Conservation (phyloP, 2,113 vertebrate species). For the Oxygymnocypris stewartii region DNA sequence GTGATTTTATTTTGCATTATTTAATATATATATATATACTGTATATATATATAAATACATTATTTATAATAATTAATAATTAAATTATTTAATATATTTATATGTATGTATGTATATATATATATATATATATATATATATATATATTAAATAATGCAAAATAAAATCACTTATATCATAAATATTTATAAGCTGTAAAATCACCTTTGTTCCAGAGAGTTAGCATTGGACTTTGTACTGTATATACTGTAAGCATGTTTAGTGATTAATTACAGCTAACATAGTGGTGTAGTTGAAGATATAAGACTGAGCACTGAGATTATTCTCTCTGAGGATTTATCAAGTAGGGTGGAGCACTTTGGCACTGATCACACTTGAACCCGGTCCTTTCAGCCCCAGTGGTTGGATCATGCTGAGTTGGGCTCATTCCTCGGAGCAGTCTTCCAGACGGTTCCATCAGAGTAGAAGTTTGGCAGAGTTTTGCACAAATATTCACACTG, state of each 20-base stretch:
- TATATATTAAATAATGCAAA: neutral
- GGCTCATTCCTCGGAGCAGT: conserved; percentile 42
- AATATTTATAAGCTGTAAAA: neutral
- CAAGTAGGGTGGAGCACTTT: conserved; percentile 26
- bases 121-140: too few relatives aligned
- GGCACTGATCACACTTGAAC: conserved; percentile 46
- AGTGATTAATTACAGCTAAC: conserved; percentile 9
- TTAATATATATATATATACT: too few relatives aligned
- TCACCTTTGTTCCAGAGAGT: neutral
- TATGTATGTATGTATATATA: too few relatives aligned
- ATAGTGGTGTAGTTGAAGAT: neutral
- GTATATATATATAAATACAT: too few relatives aligned
- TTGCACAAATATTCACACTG: conserved; percentile 21
- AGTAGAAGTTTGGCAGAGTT: conserved; percentile 48
- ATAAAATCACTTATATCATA: neutral
- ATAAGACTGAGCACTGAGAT: conserved; percentile 25
- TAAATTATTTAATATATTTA: too few relatives aligned
- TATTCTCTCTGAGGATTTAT: conserved; percentile 35
- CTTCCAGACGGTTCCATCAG: conserved; percentile 55
- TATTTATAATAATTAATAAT: too few relatives aligned
- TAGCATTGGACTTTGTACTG: neutral
- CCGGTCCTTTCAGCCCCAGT: conserved; percentile 44
- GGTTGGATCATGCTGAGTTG: conserved; percentile 43
- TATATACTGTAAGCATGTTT: conserved; percentile 38
- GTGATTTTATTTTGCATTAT: too few relatives aligned